These are phyloP conservation scores for Ammodytes marinus DNA, from an alignment of 2,113 vertebrate genomes.

Conservation along the genomic window DNA sequence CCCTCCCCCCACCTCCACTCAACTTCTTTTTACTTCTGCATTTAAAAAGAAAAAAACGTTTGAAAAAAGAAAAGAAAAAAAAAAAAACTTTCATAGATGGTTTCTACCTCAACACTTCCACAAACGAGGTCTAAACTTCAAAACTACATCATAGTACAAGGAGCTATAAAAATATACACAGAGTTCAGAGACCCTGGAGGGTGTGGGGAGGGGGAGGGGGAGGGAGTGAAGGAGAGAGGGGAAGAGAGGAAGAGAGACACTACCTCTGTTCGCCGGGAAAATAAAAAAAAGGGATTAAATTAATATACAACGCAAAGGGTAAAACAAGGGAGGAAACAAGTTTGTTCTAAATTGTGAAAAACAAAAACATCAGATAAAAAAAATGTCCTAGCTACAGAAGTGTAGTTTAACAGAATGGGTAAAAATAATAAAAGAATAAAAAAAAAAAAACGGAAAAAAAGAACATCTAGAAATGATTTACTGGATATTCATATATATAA, in stretches of 20 bases:
- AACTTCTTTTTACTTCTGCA: constrained; percentile 57
- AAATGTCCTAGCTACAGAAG: constrained; percentile 76
- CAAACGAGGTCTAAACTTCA: constrained; percentile 88
- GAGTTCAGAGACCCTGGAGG: constrained; percentile 66
- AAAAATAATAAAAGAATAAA: constrained; percentile 72
- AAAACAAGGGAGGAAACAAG: constrained; percentile 61
- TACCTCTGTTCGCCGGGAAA: constrained; percentile 68
- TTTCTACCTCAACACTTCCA: constrained; percentile 89
- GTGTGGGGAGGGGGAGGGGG: constrained; percentile 2
- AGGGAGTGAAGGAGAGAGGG: constrained; percentile 15
- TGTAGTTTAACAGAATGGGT: constrained; percentile 77
- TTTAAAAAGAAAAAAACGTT: constrained; percentile 68
- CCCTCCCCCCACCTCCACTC: neutral
- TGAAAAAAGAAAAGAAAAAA: constrained; percentile 61
- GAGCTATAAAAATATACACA: constrained; percentile 89
- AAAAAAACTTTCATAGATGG: constrained; percentile 78
- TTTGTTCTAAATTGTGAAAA: constrained; percentile 69
- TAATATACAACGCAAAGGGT: constrained; percentile 80
- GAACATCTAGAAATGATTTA: constrained; percentile 85
- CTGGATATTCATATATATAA: constrained; percentile 88
- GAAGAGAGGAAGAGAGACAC: constrained; percentile 64
- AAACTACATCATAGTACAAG: constrained; percentile 88
- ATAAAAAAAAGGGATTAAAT: constrained; percentile 80
- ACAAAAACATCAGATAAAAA: constrained; percentile 66
- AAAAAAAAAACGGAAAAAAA: constrained; percentile 67